These are phyloP conservation scores for Macrobrachium nipponense DNA, from an alignment of 1,140 invertebrate genomes.

Conservation along the genomic window DNA sequence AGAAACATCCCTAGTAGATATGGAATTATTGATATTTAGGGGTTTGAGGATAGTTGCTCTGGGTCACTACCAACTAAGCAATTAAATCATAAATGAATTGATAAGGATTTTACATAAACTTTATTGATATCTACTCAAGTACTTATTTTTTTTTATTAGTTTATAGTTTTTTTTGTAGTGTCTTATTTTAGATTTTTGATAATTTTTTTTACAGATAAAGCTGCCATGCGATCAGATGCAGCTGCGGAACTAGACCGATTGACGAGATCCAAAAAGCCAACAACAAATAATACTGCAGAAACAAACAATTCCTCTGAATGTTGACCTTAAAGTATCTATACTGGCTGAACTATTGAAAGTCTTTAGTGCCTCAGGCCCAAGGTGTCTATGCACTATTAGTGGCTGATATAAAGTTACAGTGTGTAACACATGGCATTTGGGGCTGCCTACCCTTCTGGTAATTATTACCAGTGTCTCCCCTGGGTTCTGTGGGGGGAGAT, in stretches of 20 bases:
- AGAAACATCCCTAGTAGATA: too few species aligned
- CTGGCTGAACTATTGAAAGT: constrained; percentile 24
- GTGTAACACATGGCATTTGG: not conserved
- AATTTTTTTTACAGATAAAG: constrained; percentile 68
- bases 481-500: not conserved
- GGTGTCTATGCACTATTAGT: constrained; percentile 13
- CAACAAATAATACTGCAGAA: constrained; percentile 30
- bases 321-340: constrained; percentile 21
- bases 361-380: constrained; percentile 21
- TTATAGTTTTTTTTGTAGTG: too few species aligned
- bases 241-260: constrained; percentile 92
- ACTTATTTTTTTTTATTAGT: too few species aligned
- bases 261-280: constrained; percentile 77
- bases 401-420: not conserved
- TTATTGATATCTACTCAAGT: too few species aligned
- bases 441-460: constrained; percentile 20
- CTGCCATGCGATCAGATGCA: constrained; percentile 85
- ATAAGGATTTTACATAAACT: too few species aligned
- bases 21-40: too few species aligned
- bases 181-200: not conserved
- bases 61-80: too few species aligned
- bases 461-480: not conserved
- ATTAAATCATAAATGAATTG: not conserved
- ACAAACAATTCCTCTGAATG: constrained; percentile 54
- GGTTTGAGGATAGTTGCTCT: too few species aligned